Conservation (phyloP, 2,797 vertebrate genomes). For the Gallinago stenura region DNA sequence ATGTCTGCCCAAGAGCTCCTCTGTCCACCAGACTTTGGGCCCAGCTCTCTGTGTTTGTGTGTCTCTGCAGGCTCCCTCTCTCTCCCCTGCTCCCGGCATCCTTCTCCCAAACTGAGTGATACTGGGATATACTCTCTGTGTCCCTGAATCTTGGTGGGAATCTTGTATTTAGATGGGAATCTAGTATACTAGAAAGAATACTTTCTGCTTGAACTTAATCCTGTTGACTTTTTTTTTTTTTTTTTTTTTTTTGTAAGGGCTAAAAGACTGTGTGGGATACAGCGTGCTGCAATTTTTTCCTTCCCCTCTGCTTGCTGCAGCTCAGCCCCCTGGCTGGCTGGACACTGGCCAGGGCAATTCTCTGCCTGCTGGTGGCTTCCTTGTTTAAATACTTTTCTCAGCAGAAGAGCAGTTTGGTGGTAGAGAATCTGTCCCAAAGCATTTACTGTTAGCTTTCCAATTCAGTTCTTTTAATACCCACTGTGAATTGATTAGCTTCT, state of each 20-base stretch:
- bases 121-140: fast-evolving
- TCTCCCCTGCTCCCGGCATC: too few species aligned
- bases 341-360: neutral
- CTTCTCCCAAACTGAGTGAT: neutral
- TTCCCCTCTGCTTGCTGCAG: neutral
- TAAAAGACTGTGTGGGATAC: neutral
- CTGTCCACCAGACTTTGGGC: neutral
- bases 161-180: too few species aligned
- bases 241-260: neutral
- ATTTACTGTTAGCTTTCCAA: neutral
- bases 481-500: neutral
- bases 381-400: neutral
- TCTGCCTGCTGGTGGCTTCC: neutral
- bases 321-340: neutral
- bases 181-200: too few species aligned
- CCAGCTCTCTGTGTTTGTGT: neutral
- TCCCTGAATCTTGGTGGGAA: fast-evolving
- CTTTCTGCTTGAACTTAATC: neutral
- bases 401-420: neutral
- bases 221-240: neutral
- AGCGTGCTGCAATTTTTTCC: neutral
- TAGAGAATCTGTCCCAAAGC: neutral
- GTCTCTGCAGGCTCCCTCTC: neutral
- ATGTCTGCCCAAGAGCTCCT: neutral
- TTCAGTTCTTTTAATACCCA: neutral